Evolutionary conservation across 2,888 invertebrate species (phyloP).

Genomic region (Ctenicera cuprea): DNA sequence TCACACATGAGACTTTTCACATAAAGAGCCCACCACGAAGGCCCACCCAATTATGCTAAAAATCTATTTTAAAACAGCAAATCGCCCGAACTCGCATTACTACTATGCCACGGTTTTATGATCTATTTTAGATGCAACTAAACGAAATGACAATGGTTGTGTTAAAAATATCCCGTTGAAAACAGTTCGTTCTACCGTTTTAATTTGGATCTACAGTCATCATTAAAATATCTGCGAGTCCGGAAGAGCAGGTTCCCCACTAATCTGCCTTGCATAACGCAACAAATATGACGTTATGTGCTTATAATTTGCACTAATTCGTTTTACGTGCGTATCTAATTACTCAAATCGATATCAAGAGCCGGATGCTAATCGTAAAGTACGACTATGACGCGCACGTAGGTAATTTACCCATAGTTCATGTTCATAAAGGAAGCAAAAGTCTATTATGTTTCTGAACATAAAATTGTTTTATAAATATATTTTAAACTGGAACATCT

Average conservation of each 20-base stretch:
- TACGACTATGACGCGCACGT: constrained; percentile 21
- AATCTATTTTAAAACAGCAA: background rate
- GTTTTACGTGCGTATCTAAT: constrained; percentile 28
- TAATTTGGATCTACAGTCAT: constrained; percentile 41
- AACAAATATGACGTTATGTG: constrained; percentile 18
- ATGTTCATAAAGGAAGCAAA: constrained; percentile 23
- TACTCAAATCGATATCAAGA: constrained; percentile 13
- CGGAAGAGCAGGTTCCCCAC: constrained; percentile 21
- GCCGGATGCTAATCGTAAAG: constrained; percentile 18
- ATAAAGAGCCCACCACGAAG: too few species aligned
- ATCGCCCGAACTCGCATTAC: background rate
- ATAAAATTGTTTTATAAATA: constrained; percentile 5
- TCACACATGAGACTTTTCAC: too few species aligned
- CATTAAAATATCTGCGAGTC: constrained; percentile 29
- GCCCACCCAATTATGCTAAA: background rate
- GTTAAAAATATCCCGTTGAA: constrained; percentile 40
- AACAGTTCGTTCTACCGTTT: constrained; percentile 30
- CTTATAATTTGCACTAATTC: constrained; percentile 33
- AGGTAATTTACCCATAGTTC: constrained; percentile 2
- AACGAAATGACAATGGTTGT: constrained; percentile 37
- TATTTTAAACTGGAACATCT: background rate
- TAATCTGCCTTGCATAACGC: constrained; percentile 22
- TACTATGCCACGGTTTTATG: constrained; percentile 18
- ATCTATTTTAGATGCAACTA: constrained; percentile 37
- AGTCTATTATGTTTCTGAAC: background rate